Base-by-base conservation (phyloP, 2,888 invertebrate genomes). In the Cremastobaeus sp. region DNA sequence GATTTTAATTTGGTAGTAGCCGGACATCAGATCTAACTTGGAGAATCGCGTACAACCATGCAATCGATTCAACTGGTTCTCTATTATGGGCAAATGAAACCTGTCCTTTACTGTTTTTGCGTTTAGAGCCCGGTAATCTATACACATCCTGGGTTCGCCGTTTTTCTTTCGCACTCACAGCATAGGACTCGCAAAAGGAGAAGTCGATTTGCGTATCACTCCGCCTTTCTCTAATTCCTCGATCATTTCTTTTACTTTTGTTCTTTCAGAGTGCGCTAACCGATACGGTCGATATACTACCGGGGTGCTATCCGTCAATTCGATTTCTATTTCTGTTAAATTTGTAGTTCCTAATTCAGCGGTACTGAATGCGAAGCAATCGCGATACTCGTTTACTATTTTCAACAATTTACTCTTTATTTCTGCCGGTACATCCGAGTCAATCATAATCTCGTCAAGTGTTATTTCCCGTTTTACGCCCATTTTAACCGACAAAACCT, bases 11-110 rank as follows among this genome's bases (percentile, higher is more conserved):
- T 84, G 83, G 45, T 82, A 74, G 39, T 82, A 85, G 0, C 77
- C 83, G 69, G 78, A 78, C 45, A 77, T 78, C n/a, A 85, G 66
- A 71, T 84, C 83, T 14, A 85, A 59, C 6, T 34, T 76, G 3
- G 79, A 78, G 70, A 78, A 84, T 65, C 72, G 79, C 17, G 41
- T 74, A 65, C 83, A 78, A 15, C 75, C 68, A 20, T 76, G 73
- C 34, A 83, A 65, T 5, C 55, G 21, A 34, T 85, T 82, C 12
- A 83, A 18, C 8, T 78, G 73, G 34, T 81, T 80, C n/a, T 81
- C 81, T 1, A 82, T 81, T 3, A 82, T 25, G 0, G 81, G 81
- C 1, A 76, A 12, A 0, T 80, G 79, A 15, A 64, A 81, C 30
- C 77, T 76, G 45, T 82, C 78, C 41, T 70, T 76, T 18, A 79